These are phyloP conservation scores for Semotilus atromaculatus DNA, from an alignment of 2,797 vertebrate genomes.

Conservation along the genomic window DNA sequence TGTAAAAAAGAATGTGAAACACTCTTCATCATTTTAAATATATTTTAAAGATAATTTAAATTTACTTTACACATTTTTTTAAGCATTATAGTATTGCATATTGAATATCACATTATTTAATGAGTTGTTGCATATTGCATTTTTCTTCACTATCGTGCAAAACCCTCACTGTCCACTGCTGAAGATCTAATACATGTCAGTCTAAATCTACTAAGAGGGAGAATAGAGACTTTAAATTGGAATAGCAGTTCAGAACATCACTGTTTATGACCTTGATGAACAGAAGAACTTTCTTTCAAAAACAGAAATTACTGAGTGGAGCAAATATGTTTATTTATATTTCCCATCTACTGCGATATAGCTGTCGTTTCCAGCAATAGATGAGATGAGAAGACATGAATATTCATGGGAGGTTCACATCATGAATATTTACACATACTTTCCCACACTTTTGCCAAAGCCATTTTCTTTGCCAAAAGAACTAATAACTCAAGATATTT, in stretches of 20 bases:
- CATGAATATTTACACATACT: constrained; percentile 35
- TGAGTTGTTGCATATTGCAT: too few relatives aligned
- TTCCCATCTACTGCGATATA: background rate
- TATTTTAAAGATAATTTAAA: too few relatives aligned
- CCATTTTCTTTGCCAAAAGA: constrained; percentile 1
- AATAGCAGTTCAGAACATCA: background rate
- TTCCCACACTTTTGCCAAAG: constrained; percentile 14
- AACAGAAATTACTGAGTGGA: background rate
- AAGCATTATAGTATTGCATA: too few relatives aligned
- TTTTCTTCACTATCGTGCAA: too few relatives aligned
- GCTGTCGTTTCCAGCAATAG: background rate
- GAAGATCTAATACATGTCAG: too few relatives aligned
- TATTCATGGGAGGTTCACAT: constrained; percentile 5
- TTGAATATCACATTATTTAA: too few relatives aligned
- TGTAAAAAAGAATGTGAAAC: too few relatives aligned
- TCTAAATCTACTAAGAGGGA: background rate
- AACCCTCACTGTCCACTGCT: too few relatives aligned
- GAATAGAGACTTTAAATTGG: background rate
- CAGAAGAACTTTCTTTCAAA: background rate
- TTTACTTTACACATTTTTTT: too few relatives aligned
- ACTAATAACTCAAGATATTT: background rate
- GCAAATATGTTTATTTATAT: too few relatives aligned
- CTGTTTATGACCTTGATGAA: background rate
- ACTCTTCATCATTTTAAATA: too few relatives aligned
- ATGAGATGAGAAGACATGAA: background rate